These are phyloP conservation scores for Theodoxus fluviatilis DNA, from an alignment of 2,888 invertebrate species.

Conservation along the genomic window DNA sequence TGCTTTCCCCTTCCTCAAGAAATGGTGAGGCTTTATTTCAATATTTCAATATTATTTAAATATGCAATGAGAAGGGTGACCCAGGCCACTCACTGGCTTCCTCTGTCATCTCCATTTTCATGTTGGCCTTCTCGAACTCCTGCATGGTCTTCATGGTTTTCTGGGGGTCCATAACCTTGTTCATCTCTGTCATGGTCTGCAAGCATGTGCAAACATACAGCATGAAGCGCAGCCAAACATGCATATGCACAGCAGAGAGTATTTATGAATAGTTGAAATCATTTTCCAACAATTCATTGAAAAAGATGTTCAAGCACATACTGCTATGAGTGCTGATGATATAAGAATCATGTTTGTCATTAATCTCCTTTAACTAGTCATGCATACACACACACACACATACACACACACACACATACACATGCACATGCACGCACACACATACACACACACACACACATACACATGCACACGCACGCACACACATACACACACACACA, in stretches of 20 bases:
- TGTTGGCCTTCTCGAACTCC: slow-evolving; percentile 83
- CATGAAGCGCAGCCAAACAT: no score
- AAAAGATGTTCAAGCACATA: not conserved
- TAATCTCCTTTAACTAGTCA: no score
- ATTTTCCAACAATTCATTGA: no score
- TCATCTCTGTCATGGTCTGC: slow-evolving; percentile 84
- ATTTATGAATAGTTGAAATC: no score
- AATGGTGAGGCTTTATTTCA: no score
- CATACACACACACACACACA: not conserved
- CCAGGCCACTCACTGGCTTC: slow-evolving; percentile 80
- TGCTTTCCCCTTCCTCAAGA: no score
- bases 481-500: not conserved
- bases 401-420: not conserved
- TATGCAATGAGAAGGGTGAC: not conserved
- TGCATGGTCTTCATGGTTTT: slow-evolving; percentile 83
- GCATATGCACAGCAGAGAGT: no score
- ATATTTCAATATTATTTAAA: not conserved
- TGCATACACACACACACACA: not conserved
- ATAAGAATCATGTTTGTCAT: no score
- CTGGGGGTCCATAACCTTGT: slow-evolving; percentile 84
- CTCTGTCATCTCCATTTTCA: slow-evolving; percentile 93
- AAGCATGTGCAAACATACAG: slow-evolving; percentile 25
- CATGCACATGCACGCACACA: not conserved
- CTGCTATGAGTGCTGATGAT: not conserved
- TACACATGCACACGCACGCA: no score